Conservation (phyloP, 2,113 vertebrate genomes). For the Osmerus mordax region DNA sequence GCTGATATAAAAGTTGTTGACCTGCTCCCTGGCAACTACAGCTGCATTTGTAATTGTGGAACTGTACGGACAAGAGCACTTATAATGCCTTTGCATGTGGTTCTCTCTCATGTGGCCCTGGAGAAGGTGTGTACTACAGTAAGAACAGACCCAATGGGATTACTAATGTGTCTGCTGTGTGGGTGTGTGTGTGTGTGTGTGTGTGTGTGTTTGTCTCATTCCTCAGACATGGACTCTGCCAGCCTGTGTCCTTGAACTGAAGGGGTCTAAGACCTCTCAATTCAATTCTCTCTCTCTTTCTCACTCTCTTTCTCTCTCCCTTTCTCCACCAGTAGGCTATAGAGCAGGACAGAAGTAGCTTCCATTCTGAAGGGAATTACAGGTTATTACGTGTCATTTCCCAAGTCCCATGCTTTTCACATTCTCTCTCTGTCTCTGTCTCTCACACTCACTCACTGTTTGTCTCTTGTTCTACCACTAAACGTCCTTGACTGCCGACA, state of each 20-base stretch:
- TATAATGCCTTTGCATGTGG: slow-evolving; percentile 41
- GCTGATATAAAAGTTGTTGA: too few relatives aligned
- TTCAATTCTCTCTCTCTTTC: not conserved
- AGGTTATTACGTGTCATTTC: slow-evolving; percentile 35
- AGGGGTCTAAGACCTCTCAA: not conserved
- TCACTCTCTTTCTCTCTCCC: slow-evolving; percentile 9
- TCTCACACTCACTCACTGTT: slow-evolving; percentile 10
- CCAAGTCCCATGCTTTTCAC: not conserved
- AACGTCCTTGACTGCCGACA: slow-evolving; percentile 62
- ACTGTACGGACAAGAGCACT: slow-evolving; percentile 17
- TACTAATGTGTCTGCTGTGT: not conserved
- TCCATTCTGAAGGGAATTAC: slow-evolving; percentile 22
- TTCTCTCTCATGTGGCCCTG: slow-evolving; percentile 9
- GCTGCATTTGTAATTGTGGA: too few relatives aligned
- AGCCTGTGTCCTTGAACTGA: too few relatives aligned
- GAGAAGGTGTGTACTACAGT: not conserved
- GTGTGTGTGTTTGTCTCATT: not conserved
- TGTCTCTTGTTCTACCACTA: slow-evolving; percentile 62
- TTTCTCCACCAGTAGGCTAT: slow-evolving; percentile 29
- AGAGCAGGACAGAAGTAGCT: slow-evolving; percentile 21
- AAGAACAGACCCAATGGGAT: slow-evolving; percentile 3
- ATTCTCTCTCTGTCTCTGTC: slow-evolving; percentile 11
- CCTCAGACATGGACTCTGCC: not conserved
- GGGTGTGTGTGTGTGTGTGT: not conserved
- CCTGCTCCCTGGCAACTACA: too few relatives aligned